Evolutionary conservation across 2,113 vertebrate genomes (phyloP).

Genomic region (Etia nguti): DNA sequence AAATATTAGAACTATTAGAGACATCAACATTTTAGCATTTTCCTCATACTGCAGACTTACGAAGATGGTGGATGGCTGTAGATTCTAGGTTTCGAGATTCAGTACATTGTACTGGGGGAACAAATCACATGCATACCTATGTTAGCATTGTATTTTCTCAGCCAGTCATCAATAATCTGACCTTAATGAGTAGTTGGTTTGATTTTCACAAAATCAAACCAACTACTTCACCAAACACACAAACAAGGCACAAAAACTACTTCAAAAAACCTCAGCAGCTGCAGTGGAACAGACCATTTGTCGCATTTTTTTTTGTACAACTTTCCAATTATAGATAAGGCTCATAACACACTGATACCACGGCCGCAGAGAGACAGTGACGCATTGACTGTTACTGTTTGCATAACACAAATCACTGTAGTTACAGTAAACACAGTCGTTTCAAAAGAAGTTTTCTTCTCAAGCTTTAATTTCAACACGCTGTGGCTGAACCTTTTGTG

Average conservation of each 20-base stretch:
- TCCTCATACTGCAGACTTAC: background rate
- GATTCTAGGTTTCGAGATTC: background rate
- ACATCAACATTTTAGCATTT: background rate
- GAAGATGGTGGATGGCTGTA: background rate
- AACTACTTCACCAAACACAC: background rate
- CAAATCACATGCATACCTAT: too few species aligned
- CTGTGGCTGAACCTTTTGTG: slow-evolving; percentile 12
- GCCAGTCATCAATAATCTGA: background rate
- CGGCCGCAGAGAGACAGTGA: slow-evolving; percentile 27
- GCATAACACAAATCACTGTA: slow-evolving; percentile 43
- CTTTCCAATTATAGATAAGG: slow-evolving; percentile 23
- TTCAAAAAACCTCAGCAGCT: background rate
- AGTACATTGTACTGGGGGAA: background rate
- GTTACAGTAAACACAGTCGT: slow-evolving; percentile 47
- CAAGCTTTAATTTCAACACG: background rate
- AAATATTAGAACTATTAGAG: background rate
- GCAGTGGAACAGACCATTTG: background rate
- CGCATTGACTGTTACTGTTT: slow-evolving; percentile 31
- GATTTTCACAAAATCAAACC: background rate
- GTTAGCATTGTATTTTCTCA: background rate
- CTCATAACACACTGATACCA: background rate
- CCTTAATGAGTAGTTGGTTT: background rate
- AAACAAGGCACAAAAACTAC: background rate
- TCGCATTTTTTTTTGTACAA: background rate
- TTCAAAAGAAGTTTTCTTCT: slow-evolving; percentile 15